Conservation (phyloP, 1,140 invertebrate species). For the Drosophila ohnishii region DNA sequence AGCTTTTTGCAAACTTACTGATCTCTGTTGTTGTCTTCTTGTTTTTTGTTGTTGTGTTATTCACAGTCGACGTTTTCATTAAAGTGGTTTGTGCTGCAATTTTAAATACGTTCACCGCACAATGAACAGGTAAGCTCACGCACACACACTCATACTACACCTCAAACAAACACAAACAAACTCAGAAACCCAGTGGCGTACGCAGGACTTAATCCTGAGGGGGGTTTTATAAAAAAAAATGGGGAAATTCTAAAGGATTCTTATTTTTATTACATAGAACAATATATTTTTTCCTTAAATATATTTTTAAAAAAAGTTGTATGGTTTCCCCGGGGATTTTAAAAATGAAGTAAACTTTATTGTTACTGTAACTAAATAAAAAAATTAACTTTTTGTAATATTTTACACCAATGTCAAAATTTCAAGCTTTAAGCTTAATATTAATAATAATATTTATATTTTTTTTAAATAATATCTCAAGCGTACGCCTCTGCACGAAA, state of each 20-base stretch:
- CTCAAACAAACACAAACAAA: conserved; percentile 24
- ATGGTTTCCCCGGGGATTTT: background rate
- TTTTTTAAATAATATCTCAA: background rate
- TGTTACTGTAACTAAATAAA: background rate
- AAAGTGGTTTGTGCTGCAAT: conserved; percentile 81
- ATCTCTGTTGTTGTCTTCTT: conserved; percentile 41
- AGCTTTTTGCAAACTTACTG: conserved; percentile 57
- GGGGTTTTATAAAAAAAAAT: background rate
- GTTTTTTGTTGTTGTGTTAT: conserved; percentile 51
- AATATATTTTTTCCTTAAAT: background rate
- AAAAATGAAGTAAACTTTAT: background rate
- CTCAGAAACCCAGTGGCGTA: conserved; percentile 6
- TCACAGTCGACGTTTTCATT: conserved; percentile 69
- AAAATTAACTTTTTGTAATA: background rate
- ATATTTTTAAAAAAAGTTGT: background rate
- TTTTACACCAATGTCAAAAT: background rate
- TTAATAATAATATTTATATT: background rate
- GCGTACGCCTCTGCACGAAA: background rate
- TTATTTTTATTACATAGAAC: background rate
- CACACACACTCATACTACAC: conserved; percentile 12
- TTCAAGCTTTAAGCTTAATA: background rate
- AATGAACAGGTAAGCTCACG: conserved; percentile 76
- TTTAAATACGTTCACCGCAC: conserved; percentile 70
- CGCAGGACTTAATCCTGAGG: background rate
- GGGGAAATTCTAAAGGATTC: background rate